Evolutionary conservation across 2,797 vertebrate genomes (phyloP).

Genomic region (Australoheros facetus): DNA sequence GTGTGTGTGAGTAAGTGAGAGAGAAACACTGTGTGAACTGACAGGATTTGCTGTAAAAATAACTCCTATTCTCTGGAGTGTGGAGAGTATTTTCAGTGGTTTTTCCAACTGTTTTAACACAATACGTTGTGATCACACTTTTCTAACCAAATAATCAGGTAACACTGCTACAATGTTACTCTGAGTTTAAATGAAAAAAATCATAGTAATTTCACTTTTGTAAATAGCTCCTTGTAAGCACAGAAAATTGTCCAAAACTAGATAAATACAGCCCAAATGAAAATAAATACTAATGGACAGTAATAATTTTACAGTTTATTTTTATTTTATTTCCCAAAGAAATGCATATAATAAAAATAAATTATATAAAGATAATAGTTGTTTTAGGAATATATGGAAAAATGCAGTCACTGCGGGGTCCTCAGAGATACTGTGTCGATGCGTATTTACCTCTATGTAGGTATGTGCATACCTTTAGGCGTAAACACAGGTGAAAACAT

Average conservation of each 20-base stretch:
- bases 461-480: conserved; percentile 17
- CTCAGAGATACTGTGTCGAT: not conserved
- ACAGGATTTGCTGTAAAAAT: not conserved
- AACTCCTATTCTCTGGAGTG: not conserved
- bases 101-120: too few species aligned
- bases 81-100: not conserved
- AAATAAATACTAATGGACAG: not conserved
- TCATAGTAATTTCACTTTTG: not conserved
- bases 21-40: not conserved
- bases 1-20: not conserved
- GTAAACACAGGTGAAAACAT: conserved; percentile 26
- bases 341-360: not conserved
- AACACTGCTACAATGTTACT: not conserved
- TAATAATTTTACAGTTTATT: not conserved
- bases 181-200: not conserved
- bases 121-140: not conserved
- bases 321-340: not conserved
- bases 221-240: not conserved
- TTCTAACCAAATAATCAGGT: not conserved
- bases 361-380: not conserved
- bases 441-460: conserved; percentile 12
- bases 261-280: not conserved
- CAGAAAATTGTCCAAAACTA: not conserved
- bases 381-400: not conserved
- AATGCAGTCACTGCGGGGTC: not conserved